These are phyloP conservation scores for Helicolenus hilgendorfi DNA, from an alignment of 2,797 vertebrate species.

Conservation along the genomic window DNA sequence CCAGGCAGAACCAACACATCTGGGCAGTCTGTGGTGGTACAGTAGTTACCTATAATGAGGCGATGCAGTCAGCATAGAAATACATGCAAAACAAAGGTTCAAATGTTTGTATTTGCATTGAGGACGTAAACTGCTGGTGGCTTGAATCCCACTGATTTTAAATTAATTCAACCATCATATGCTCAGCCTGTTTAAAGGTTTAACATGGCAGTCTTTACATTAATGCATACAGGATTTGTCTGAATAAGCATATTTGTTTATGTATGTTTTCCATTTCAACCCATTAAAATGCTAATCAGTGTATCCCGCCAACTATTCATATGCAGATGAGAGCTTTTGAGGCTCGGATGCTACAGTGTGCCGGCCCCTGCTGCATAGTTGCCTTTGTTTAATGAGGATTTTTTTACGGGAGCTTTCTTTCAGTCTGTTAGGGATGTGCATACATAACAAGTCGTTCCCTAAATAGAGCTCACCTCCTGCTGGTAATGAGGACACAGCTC, in stretches of 20 bases:
- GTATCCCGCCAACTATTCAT: slow-evolving; percentile 67
- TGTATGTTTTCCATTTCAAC: slow-evolving; percentile 60
- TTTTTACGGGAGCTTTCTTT: slow-evolving; percentile 43
- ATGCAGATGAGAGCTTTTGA: slow-evolving; percentile 74
- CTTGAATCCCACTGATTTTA: slow-evolving; percentile 5
- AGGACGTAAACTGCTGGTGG: slow-evolving; percentile 8
- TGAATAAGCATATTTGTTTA: slow-evolving; percentile 64
- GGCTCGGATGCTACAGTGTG: slow-evolving; percentile 42
- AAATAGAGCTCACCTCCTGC: slow-evolving; percentile 64
- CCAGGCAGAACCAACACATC: background rate
- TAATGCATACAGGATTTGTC: slow-evolving; percentile 35
- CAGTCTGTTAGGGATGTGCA: slow-evolving; percentile 68
- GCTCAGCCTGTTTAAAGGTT: slow-evolving; percentile 11
- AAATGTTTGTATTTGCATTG: slow-evolving; percentile 19
- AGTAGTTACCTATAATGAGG: background rate
- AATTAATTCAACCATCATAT: slow-evolving; percentile 12
- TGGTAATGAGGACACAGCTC: slow-evolving; percentile 69
- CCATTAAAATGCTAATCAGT: slow-evolving; percentile 74
- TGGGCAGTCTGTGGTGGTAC: background rate
- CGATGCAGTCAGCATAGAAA: background rate
- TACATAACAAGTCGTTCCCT: slow-evolving; percentile 54
- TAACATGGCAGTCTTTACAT: slow-evolving; percentile 9
- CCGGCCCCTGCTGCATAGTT: slow-evolving; percentile 41
- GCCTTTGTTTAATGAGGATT: slow-evolving; percentile 66
- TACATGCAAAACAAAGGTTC: slow-evolving; percentile 22